Evolutionary conservation across 1,140 invertebrate genomes (phyloP).

Genomic region (Homarus americanus): DNA sequence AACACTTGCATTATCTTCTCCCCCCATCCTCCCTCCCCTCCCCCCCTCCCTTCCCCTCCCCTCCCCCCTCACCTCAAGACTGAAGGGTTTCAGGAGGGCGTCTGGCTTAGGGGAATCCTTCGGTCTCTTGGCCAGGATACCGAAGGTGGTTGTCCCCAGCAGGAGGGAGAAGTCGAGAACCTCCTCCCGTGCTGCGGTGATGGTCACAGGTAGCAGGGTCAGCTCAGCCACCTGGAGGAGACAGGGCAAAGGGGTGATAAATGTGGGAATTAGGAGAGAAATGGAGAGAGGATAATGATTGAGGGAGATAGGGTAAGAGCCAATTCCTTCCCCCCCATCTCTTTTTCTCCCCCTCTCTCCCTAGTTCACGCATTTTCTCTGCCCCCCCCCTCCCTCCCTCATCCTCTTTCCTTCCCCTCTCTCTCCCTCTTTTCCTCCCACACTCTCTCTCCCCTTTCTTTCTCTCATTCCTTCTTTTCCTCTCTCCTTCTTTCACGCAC

Average conservation of each 20-base stretch:
- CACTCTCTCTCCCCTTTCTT: neutral
- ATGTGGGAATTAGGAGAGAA: too few relatives aligned
- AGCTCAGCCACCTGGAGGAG: constrained; percentile 86
- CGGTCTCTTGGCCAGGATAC: constrained; percentile 88
- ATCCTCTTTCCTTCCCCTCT: too few relatives aligned
- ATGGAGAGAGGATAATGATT: too few relatives aligned
- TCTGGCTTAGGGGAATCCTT: constrained; percentile 89
- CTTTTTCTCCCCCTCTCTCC: too few relatives aligned
- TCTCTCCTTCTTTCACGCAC: too few relatives aligned
- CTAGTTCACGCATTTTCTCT: too few relatives aligned
- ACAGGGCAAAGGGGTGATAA: too few relatives aligned
- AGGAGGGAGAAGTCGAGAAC: constrained; percentile 83
- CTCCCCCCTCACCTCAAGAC: constrained; percentile 78
- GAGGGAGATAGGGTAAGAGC: too few relatives aligned
- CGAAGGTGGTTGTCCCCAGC: constrained; percentile 86
- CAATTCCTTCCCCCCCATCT: too few relatives aligned
- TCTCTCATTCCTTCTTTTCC: too few relatives aligned
- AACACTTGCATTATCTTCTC: neutral
- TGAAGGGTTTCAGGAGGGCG: constrained; percentile 89
- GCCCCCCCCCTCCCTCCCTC: too few relatives aligned
- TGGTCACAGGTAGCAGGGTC: constrained; percentile 86
- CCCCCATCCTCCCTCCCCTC: neutral
- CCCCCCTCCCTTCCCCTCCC: neutral
- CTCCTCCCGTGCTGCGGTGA: constrained; percentile 81
- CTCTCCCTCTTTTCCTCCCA: too few relatives aligned